phyloP scores from a whole-genome alignment of 1,140 invertebrate species.

The Drosophila arizonae region DNA sequence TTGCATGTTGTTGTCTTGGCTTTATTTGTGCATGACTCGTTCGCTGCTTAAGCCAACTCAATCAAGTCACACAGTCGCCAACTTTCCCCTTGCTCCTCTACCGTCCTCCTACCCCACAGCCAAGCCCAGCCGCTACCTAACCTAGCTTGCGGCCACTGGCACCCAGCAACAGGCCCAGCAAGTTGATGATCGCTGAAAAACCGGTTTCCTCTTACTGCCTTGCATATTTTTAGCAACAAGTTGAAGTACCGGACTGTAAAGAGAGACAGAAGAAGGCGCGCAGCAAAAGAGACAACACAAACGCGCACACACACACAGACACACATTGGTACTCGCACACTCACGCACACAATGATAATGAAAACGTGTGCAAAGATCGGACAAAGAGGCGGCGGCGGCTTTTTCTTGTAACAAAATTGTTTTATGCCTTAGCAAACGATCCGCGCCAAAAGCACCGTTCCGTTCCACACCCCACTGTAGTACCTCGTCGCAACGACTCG shows the following conservation, averaged over 20 bases:
- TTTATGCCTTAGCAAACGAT: conserved; percentile 52
- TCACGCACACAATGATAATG: conserved; percentile 49
- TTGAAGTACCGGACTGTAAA: conserved; percentile 24
- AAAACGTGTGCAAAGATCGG: conserved; percentile 62
- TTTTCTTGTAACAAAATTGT: conserved; percentile 72
- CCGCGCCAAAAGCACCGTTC: conserved; percentile 53
- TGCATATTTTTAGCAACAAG: conserved; percentile 55
- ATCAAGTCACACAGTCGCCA: conserved; percentile 63
- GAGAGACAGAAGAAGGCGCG: conserved; percentile 16
- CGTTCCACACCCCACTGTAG: neutral
- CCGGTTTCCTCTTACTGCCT: conserved; percentile 50
- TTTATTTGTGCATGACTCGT: conserved; percentile 68
- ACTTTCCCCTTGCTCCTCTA: neutral
- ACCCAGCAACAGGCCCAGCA: conserved; percentile 68
- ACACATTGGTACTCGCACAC: neutral
- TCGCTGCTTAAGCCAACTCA: conserved; percentile 54
- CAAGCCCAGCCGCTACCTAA: neutral
- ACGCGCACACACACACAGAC: neutral
- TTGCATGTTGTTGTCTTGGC: conserved; percentile 53
- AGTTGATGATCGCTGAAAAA: conserved; percentile 40
- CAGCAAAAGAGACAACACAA: conserved; percentile 3
- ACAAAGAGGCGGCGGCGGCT: conserved; percentile 40
- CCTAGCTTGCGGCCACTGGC: conserved; percentile 49
- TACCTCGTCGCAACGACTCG: neutral
- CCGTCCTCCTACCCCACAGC: neutral